Percentiles rank a stretch among this genome's conserved stretches.
phyloP scores from a whole-genome alignment of 2,113 vertebrate genomes.

The Leucopsar rothschildi region DNA sequence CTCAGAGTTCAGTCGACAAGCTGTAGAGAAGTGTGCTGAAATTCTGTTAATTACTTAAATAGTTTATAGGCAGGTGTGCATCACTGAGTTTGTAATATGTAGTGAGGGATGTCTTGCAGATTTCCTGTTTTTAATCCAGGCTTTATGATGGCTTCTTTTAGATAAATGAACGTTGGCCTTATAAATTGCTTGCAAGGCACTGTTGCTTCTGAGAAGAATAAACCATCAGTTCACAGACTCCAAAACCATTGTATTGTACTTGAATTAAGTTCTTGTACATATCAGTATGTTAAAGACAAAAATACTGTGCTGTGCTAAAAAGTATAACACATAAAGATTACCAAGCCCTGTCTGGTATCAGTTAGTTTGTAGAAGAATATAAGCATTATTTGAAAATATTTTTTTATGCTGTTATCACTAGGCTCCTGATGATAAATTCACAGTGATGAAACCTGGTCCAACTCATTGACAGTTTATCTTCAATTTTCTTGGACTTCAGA shows the following conservation, averaged over 20 bases:
- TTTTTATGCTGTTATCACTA: neutral
- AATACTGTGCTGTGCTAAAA: neutral
- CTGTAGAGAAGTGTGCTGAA: neutral
- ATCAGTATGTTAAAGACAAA: neutral
- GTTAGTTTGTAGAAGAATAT: neutral
- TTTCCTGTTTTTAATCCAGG: neutral
- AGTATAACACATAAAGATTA: neutral
- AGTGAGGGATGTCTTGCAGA: neutral
- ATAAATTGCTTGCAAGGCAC: neutral
- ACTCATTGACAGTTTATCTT: neutral
- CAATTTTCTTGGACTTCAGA: neutral
- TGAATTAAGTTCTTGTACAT: neutral
- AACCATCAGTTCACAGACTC: neutral
- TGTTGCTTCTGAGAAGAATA: neutral
- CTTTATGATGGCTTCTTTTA: neutral
- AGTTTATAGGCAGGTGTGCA: neutral
- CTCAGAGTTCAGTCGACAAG: neutral
- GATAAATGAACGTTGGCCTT: neutral
- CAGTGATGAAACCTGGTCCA: neutral
- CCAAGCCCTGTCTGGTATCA: neutral
- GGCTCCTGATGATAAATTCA: neutral
- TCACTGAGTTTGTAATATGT: neutral
- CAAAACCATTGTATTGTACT: neutral
- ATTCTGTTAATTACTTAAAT: neutral
- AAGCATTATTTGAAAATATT: neutral